Conservation (phyloP, 2,888 invertebrate genomes). For the Monopis laevigella region DNA sequence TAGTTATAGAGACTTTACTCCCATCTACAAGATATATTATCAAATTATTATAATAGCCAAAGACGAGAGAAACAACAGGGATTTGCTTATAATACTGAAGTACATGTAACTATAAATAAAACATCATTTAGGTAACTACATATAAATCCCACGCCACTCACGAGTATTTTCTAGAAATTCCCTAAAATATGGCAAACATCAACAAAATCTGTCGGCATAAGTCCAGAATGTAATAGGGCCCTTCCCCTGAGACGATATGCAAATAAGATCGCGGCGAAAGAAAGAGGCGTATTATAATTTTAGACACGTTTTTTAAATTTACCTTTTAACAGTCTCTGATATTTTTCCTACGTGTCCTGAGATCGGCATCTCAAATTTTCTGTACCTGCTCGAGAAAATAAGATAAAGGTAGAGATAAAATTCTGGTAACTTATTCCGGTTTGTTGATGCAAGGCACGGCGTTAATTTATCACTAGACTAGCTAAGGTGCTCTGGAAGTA, state of each 20-base stretch:
- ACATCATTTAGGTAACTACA: no score
- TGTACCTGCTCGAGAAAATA: conserved; percentile 35
- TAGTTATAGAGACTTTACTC: no score
- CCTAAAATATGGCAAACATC: conserved; percentile 3
- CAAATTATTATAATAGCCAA: no score
- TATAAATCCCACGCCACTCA: no score
- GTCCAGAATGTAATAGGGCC: conserved; percentile 11
- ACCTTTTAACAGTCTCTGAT: conserved; percentile 53
- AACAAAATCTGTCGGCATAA: conserved; percentile 10
- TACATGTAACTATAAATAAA: no score
- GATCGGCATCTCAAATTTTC: conserved; percentile 32
- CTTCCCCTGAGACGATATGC: conserved; percentile 25
- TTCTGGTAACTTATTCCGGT: conserved; percentile 34
- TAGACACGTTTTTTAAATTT: conserved; percentile 52
- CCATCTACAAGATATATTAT: no score
- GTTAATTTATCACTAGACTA: conserved; percentile 47
- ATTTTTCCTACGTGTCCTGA: conserved; percentile 48
- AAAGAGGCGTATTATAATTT: conserved; percentile 40
- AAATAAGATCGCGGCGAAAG: conserved; percentile 33
- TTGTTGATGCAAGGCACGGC: conserved; percentile 51
- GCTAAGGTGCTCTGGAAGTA: conserved; percentile 38
- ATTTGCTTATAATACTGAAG: no score
- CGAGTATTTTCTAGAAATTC: not conserved
- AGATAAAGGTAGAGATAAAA: conserved; percentile 44
- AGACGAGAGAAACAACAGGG: no score